Evolutionary conservation across 1,140 invertebrate genomes (phyloP).

Genomic region (Pseudomyrmex concolor): DNA sequence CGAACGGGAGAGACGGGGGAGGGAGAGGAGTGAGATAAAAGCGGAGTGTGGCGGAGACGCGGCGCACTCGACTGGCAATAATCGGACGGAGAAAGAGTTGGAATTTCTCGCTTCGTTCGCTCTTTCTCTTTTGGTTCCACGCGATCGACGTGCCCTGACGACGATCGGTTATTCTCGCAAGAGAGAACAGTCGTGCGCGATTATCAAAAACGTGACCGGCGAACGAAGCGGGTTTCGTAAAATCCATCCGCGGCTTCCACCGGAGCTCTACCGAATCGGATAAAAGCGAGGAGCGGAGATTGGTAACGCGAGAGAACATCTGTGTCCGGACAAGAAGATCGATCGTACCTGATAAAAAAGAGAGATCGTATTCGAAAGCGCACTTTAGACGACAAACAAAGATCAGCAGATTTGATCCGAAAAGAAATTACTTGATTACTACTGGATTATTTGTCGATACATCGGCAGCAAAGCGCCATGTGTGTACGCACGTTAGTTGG

Average conservation of each 20-base stretch:
- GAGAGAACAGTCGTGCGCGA: neutral
- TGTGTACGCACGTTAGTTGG: slow-evolving; percentile 76
- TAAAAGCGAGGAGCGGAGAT: neutral
- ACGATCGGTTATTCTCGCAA: slow-evolving; percentile 15
- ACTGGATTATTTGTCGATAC: neutral
- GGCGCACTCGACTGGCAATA: slow-evolving; percentile 59
- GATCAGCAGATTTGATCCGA: neutral
- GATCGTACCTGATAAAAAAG: too few relatives aligned
- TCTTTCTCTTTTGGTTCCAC: slow-evolving; percentile 5
- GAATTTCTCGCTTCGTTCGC: slow-evolving; percentile 13
- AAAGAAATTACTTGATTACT: neutral
- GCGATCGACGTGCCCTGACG: neutral
- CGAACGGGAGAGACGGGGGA: neutral
- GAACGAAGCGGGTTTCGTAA: slow-evolving; percentile 1
- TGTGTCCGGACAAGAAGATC: neutral
- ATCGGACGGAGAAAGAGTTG: neutral
- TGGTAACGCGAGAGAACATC: neutral
- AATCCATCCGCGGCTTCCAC: neutral
- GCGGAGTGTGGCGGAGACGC: slow-evolving; percentile 35
- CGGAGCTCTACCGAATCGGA: neutral
- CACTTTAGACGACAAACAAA: neutral
- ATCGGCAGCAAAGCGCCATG: slow-evolving; percentile 64
- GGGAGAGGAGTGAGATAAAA: slow-evolving; percentile 60
- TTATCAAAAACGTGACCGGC: neutral
- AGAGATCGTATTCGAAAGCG: neutral